These are phyloP conservation scores for Caenorhabditis sp. DNA, from an alignment of 2,888 invertebrate genomes.

Conservation along the genomic window DNA sequence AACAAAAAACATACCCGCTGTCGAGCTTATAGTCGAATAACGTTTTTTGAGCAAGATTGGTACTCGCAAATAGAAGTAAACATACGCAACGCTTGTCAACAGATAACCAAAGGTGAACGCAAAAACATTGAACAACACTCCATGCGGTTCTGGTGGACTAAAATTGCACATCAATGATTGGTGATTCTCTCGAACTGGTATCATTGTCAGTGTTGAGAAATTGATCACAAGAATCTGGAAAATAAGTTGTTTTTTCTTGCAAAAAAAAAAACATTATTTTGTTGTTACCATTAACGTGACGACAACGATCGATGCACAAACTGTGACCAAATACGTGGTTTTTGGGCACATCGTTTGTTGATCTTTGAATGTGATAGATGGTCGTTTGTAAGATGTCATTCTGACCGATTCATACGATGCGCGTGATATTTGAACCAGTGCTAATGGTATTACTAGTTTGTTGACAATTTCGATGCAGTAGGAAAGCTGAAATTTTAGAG, in stretches of 20 bases:
- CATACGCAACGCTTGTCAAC: conserved; percentile 48
- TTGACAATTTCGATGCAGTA: conserved; percentile 50
- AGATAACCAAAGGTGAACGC: conserved; percentile 51
- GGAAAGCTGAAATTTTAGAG: conserved; percentile 19
- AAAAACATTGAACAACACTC: conserved; percentile 38
- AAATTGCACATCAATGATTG: conserved; percentile 24
- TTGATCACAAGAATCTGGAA: conserved; percentile 12
- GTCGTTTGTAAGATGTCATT: conserved; percentile 24
- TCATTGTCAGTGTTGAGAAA: conserved; percentile 6
- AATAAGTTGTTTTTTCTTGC: not conserved
- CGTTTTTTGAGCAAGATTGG: conserved; percentile 43
- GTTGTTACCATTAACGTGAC: conserved; percentile 13
- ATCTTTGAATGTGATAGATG: not conserved
- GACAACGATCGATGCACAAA: conserved; percentile 14
- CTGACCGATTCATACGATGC: conserved; percentile 40
- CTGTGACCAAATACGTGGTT: conserved; percentile 3
- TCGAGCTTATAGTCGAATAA: conserved; percentile 29
- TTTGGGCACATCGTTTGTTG: not conserved
- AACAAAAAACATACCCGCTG: conserved; percentile 16
- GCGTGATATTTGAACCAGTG: conserved; percentile 48
- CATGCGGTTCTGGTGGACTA: conserved; percentile 29
- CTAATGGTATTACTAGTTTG: conserved; percentile 52
- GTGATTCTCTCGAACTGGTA: not conserved
- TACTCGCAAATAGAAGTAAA: conserved; percentile 53
- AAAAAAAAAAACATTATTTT: too few relatives aligned